Conservation (phyloP, 2,113 vertebrate species). For the Piprites chloris region DNA sequence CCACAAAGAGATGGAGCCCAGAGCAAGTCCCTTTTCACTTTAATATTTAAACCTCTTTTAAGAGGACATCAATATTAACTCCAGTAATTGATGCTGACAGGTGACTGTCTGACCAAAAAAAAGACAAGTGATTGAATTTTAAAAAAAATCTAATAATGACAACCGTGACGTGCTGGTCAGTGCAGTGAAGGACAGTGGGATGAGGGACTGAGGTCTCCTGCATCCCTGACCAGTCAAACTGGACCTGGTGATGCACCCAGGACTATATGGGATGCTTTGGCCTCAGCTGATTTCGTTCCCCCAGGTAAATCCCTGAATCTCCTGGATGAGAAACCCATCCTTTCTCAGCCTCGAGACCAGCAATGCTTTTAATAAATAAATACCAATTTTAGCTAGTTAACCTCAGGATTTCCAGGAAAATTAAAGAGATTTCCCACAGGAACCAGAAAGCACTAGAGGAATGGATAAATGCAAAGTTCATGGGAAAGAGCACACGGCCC, state of each 20-base stretch:
- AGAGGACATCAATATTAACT: constrained; percentile 10
- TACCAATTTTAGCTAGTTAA: not conserved
- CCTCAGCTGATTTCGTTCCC: not conserved
- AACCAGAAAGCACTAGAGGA: not conserved
- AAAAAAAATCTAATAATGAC: not conserved
- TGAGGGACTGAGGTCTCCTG: not conserved
- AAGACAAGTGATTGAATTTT: not conserved
- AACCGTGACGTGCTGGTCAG: not conserved
- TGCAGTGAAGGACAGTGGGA: not conserved
- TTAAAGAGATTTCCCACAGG: constrained; percentile 13
- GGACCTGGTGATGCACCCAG: not conserved
- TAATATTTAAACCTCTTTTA: constrained; percentile 59
- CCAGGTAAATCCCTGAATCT: not conserved
- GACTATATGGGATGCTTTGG: not conserved
- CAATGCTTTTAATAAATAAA: not conserved
- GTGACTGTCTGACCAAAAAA: constrained; percentile 6
- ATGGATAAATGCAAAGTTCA: not conserved
- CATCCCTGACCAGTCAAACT: not conserved
- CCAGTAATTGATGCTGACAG: not conserved
- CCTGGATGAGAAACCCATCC: not conserved
- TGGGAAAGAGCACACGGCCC: not conserved
- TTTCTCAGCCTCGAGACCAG: not conserved
- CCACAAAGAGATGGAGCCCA: not conserved
- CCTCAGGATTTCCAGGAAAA: constrained; percentile 11
- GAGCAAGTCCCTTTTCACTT: constrained; percentile 16